Base-by-base conservation (phyloP, 2,888 invertebrate genomes). In the Cactoblastis cactorum region DNA sequence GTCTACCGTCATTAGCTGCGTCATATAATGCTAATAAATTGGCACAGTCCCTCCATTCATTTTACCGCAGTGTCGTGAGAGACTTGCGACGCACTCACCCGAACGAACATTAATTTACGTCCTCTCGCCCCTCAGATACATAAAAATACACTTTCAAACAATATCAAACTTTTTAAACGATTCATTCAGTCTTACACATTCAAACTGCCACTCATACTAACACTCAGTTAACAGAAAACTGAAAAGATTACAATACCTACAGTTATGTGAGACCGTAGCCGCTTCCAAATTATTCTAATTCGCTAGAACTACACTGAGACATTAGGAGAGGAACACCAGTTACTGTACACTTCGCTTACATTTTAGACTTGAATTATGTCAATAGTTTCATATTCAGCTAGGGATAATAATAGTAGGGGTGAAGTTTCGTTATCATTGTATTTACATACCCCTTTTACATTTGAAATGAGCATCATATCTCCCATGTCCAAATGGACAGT, bases 251-350 rank as follows among this genome's bases (percentile, higher is more conserved):
- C 76, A 59, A 75, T 74, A 77, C 68, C 79, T 83, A 83, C 75
- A 56, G 61, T 77, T 71, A 43, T 24, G 77, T 66, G 69, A 72
- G 78, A 77, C 77, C 74, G 74, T 71, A 77, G 76, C 77, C 75
- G 59, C 75, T 76, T 69, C 64, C 74, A 71, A 70, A 77, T 74
- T 77, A 57, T 64, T 76, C 80, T 82, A 77, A 67, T 69, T 70
- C 73, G 71, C 86, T 87, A 87, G 72, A 72, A 69, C 83, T 85
- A 86, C 83, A 77, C 71, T 78, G 86, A 84, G 82, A 86, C 77
- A 72, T 80, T 80, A 81, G 80, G 82, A 86, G 83, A 88, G 87
- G 87, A 87, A 87, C 88, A 85, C 86, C 84, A 75, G 81, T 85
- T 81, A 83, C 86, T 88, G 87, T 88, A 89, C 87, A 86, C 60